A percentile compares a stretch with the other conserved stretches of the same genome.
Evolutionary conservation across 2,797 vertebrate genomes (phyloP).

Genomic region (Lemur catta): DNA sequence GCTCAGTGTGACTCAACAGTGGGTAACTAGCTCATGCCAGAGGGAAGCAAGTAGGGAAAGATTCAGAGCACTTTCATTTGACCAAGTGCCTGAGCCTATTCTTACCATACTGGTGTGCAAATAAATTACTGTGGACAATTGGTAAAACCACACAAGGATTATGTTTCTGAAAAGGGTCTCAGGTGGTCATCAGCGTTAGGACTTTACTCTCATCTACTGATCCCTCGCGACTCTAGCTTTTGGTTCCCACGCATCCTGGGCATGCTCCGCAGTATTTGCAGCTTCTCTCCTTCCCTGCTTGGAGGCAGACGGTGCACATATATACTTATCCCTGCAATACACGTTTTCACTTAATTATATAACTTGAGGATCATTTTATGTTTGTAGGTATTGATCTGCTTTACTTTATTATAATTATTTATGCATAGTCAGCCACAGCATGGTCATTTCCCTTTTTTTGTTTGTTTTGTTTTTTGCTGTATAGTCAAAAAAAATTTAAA

Average conservation of each 20-base stretch:
- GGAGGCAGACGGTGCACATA: neutral
- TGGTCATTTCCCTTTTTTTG: neutral
- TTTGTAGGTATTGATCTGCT: neutral
- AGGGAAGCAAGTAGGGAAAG: neutral
- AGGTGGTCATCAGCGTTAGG: neutral
- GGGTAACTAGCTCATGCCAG: neutral
- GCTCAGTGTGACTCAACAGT: neutral
- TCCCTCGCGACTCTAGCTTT: neutral
- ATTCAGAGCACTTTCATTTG: neutral
- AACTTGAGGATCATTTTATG: neutral
- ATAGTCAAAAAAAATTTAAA: neutral
- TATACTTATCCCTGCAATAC: neutral
- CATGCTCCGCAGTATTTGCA: no score
- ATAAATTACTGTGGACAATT: neutral
- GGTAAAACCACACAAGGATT: neutral
- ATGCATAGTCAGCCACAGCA: neutral
- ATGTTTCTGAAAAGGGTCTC: neutral
- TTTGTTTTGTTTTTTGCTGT: neutral
- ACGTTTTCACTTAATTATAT: neutral
- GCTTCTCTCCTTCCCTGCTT: neutral
- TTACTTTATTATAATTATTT: neutral
- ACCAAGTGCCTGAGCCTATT: neutral
- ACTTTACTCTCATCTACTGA: neutral
- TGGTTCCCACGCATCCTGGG: neutral
- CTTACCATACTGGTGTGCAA: neutral